phyloP scores from a whole-genome alignment of 2,888 invertebrate genomes.

The Diadegma fenestrale region DNA sequence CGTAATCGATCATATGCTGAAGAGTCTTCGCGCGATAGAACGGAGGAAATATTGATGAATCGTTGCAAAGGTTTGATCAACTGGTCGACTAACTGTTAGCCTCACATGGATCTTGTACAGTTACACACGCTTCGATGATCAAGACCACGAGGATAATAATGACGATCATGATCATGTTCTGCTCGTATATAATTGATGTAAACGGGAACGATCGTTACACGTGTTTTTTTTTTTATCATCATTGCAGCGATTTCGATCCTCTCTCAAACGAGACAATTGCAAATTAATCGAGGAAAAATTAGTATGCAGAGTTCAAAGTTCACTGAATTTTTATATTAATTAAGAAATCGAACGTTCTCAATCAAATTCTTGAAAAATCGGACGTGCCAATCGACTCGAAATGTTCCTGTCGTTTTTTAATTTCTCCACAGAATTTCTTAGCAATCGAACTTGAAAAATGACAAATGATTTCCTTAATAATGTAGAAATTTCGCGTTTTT shows the following conservation, averaged over 20 bases:
- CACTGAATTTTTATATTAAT: neutral
- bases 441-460: too few species aligned
- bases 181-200: conserved; percentile 71
- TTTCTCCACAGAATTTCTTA: too few species aligned
- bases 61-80: conserved; percentile 41
- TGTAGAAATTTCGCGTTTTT: neutral
- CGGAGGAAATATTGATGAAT: conserved; percentile 19
- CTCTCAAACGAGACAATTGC: neutral
- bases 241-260: neutral
- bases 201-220: conserved; percentile 54
- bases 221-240: neutral
- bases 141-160: conserved; percentile 74
- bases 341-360: neutral
- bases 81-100: conserved; percentile 59
- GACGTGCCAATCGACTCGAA: neutral
- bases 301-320: neutral
- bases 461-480: neutral
- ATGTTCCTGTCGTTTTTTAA: neutral
- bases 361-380: neutral
- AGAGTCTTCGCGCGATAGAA: conserved; percentile 2
- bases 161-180: conserved; percentile 13
- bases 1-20: neutral
- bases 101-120: conserved; percentile 70
- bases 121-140: conserved; percentile 69
- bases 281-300: neutral